Base-by-base conservation (phyloP, 2,113 vertebrate species). In the Rhynchomys soricoides region DNA sequence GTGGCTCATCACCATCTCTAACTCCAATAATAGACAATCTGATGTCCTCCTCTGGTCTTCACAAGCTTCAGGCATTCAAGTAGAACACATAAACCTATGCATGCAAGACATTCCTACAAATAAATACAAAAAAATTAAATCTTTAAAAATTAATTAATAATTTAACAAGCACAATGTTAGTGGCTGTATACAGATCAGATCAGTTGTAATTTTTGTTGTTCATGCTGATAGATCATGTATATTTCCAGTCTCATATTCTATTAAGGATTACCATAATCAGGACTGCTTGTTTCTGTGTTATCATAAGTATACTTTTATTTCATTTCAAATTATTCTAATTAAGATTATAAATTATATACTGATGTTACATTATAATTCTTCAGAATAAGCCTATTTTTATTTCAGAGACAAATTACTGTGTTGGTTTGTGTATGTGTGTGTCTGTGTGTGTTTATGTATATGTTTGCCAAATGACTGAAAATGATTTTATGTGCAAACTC, bases 151-250 rank as follows among this genome's bases (percentile, higher is more conserved):
- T 68, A 37, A 37, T 37, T 37, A 68, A 68, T 2, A 79, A 52
- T 37, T 55, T 34, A 37, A 10, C 50, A 34, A 55, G 7, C 6
- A 71, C 75, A 91, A 81, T 3, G 12, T 77, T 55, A 81, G 15
- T 52, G 50, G 13, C 21, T 93, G 45, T 13, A 83, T 73, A 77
- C 79, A 95, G 75, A 87, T 77, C 24, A 59, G 73, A 91, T 31
- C 40, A 59, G 75, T 1, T 5, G 26, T 64, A 50, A 52, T 40
- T 62, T 70, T 29, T 45, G 73, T 15, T 7, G 1, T 70, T 3
- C 48, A 71, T 55, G 29, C 7, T 75, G 6, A 64, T 37, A 24
- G 24, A 45, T 11, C 55, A 5, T 50, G 17, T 12, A 34, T 88
- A 31, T 34, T 15, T 19, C 3, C 22, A 57, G 5, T n/a, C 43